Evolutionary conservation across 2,888 invertebrate genomes (phyloP).

Genomic region (Trachelus stipa): DNA sequence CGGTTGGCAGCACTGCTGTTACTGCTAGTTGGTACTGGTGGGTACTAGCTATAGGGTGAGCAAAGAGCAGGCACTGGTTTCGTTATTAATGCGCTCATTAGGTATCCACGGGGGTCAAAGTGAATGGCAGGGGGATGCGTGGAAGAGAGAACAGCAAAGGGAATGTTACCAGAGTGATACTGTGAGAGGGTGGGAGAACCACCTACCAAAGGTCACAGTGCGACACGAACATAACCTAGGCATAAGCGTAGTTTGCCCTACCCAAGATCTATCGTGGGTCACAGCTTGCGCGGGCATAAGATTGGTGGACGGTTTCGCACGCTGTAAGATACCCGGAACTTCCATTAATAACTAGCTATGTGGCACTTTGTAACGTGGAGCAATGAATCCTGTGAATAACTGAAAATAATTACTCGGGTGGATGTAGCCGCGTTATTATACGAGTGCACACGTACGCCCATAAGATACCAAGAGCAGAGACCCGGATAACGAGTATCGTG

Average conservation of each 20-base stretch:
- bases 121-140: slow-evolving; percentile 1
- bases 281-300: slow-evolving; percentile 41
- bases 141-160: not conserved
- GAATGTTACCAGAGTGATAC: not conserved
- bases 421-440: not conserved
- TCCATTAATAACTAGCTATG: slow-evolving; percentile 43
- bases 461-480: not conserved
- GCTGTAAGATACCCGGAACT: slow-evolving; percentile 27
- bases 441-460: not conserved
- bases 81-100: slow-evolving; percentile 17
- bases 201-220: not conserved
- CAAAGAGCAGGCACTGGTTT: slow-evolving; percentile 10
- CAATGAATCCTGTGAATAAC: not conserved
- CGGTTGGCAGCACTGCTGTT: not conserved
- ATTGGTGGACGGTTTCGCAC: slow-evolving; percentile 34
- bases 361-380: slow-evolving; percentile 24
- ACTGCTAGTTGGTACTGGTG: not conserved
- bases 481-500: not conserved
- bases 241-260: not conserved
- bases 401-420: not conserved
- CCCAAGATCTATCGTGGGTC: slow-evolving; percentile 36
- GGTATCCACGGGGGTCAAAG: slow-evolving; percentile 7
- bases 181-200: not conserved
- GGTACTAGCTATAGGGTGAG: not conserved
- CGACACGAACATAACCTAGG: not conserved